Evolutionary conservation across 1,140 invertebrate species (phyloP), one percentile per base, ranked within the genome.

Genomic region (Nomia melanderi): DNA sequence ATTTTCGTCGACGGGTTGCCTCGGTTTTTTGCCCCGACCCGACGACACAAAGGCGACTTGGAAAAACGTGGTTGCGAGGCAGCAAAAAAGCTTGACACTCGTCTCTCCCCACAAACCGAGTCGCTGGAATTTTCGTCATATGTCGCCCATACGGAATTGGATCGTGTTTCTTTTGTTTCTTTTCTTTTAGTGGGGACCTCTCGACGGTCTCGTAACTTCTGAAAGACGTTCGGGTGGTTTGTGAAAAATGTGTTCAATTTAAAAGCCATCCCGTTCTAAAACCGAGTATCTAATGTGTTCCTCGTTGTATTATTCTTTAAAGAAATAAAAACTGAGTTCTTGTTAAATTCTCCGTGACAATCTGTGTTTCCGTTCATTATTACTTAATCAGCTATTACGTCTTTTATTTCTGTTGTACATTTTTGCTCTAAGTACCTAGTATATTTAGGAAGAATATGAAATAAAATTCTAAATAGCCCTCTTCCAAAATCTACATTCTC

Each of bases 71-170:
- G 44, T 11, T 36, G 56, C 27, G 27, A 39, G 67, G 54, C 36
- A 57, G 41, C 44, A 47, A 41, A 33, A 36, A 12, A n/a, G 44
- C 50, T 31, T n/a, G 44, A 25, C 64, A 54, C 41, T 3, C 2
- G 39, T 20, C 3, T 20, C 14, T 5, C 29, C 29, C 20, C 17
- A 23, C 23, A 33, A 20, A 25, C 8, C 12, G 20, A n/a, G n/a
- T 53, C 20, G 62, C 27, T 67, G 39, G 64, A 75, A 66, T 75
- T 50, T 50, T 67, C 39, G 65, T 76, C 73, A 76, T 29, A 39
- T 76, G 73, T 39, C 27, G 54, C 31, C 73, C 73, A 76, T 76
- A 76, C 73, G 73, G 36, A 33, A 59, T 75, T 31, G 25, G 5
- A 27, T 62, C 29, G 66, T 39, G 23, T 73, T 69, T 80, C 56